Evolutionary conservation across 2,888 invertebrate genomes (phyloP).

Genomic region (Plemyria rubiginata): DNA sequence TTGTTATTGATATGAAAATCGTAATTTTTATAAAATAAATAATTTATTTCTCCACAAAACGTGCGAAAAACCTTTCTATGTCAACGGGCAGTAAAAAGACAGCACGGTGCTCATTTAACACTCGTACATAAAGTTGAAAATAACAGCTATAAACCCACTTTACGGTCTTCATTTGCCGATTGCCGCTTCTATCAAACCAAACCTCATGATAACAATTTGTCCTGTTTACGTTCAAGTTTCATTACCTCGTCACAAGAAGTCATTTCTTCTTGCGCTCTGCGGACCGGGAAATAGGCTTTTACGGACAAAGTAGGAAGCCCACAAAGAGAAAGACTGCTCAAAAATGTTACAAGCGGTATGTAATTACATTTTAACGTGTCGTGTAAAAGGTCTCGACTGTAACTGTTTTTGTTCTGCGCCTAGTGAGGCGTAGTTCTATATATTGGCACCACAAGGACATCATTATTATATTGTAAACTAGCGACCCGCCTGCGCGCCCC

Average conservation of each 20-base stretch:
- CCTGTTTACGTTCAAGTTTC: conserved; percentile 8
- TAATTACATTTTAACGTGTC: background rate
- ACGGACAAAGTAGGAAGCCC: conserved; percentile 28
- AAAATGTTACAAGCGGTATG: conserved; percentile 13
- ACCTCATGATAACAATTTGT: conserved; percentile 3
- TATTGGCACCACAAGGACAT: too few species aligned
- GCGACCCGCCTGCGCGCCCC: too few species aligned
- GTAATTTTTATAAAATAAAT: too few species aligned
- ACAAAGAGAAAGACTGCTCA: conserved; percentile 27
- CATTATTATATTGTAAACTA: too few species aligned
- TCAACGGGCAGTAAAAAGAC: too few species aligned
- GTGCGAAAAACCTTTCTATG: too few species aligned
- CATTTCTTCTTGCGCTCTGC: conserved; percentile 11
- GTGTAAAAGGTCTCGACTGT: background rate
- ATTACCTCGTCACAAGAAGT: conserved; percentile 16
- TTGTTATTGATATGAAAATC: too few species aligned
- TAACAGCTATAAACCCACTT: background rate
- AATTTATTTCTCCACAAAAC: too few species aligned
- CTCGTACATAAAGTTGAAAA: background rate
- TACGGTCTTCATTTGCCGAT: background rate
- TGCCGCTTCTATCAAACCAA: background rate
- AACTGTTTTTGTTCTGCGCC: too few species aligned
- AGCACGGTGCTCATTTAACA: background rate
- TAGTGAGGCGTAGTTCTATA: too few species aligned
- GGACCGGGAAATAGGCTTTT: conserved; percentile 35